Evolutionary conservation across 2,113 vertebrate species (phyloP), one percentile per base, ranked within the genome.

Genomic region (Aegotheles bennettii): DNA sequence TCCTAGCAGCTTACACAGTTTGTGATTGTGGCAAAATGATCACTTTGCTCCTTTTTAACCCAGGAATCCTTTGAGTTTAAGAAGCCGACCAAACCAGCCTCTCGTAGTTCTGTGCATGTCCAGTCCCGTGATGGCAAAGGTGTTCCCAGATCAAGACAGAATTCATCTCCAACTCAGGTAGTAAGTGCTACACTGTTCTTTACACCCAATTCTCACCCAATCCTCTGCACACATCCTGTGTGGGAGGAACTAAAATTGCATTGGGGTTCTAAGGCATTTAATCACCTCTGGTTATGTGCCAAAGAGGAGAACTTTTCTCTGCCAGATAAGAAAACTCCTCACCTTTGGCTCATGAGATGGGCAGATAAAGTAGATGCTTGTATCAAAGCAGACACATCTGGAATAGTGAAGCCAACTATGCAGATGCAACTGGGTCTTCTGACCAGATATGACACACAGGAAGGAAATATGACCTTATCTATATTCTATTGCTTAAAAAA

Each of bases 51-150:
- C 1, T 73, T n/a, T 60, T 63, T 23, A 5, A 43, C 69, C 21
- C 80, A 99, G 99, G 99, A 99, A 90, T 92, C 97, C 1, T 99
- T 99, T 97, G 98, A 99, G 87, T 99, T 99, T 94, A 99, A 99
- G 98, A 99, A 99, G 90, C 99, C 99, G 43, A 86, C 96, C 51
- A 97, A 98, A 67, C 99, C 99, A 16, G 98, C 88, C 15, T 98
- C 98, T 16, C 98, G 99, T 33, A 91, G 96, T 54, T 98, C 97
- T 9, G 51, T 87, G 11, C 98, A 96, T 7, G 77, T 96, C 53
- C 97, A 96, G 54, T 95, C 88, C 88, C 74, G 83, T 16, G 97
- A 97, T 10, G 60, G 97, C 33, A 99, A 96, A 94, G 98, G 98
- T 31, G 76, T 90, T 48, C 98, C 98, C 38, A 97, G 97, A 35